A percentile compares a stretch with the other conserved stretches of the same genome.
These are phyloP conservation scores for Laterallus jamaicensis DNA, from an alignment of 2,113 vertebrate species.

Conservation along the genomic window DNA sequence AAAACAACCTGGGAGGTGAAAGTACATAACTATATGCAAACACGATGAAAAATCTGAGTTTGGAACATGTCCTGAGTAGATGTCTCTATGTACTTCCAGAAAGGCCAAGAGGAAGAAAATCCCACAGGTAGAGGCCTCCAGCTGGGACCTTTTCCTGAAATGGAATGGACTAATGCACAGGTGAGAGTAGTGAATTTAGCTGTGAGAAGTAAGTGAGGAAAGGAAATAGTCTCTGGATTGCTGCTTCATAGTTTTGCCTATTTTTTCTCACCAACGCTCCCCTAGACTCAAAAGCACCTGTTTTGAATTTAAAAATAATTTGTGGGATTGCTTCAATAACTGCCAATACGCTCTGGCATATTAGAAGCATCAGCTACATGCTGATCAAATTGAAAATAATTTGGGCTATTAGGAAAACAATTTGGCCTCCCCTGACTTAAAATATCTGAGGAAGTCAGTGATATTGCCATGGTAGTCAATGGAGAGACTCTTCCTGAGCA, in stretches of 20 bases:
- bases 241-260: neutral
- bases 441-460: neutral
- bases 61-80: slow-evolving; percentile 52
- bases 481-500: neutral
- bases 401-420: neutral
- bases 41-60: slow-evolving; percentile 33
- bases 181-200: slow-evolving; percentile 52
- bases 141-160: slow-evolving; percentile 68
- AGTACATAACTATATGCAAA: neutral
- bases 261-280: slow-evolving; percentile 1
- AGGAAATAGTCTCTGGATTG: slow-evolving; percentile 13
- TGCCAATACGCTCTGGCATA: neutral
- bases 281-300: neutral
- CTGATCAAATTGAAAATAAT: neutral
- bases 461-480: neutral
- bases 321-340: neutral
- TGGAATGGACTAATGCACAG: slow-evolving; percentile 68
- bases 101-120: slow-evolving; percentile 70
- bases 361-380: neutral
- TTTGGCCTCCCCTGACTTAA: neutral
- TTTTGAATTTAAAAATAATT: neutral
- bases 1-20: neutral
- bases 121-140: slow-evolving; percentile 69
- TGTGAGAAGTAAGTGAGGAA: slow-evolving; percentile 22
- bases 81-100: slow-evolving; percentile 68